Conservation (phyloP, 2,797 vertebrate species). For the Chelon labrosus region DNA sequence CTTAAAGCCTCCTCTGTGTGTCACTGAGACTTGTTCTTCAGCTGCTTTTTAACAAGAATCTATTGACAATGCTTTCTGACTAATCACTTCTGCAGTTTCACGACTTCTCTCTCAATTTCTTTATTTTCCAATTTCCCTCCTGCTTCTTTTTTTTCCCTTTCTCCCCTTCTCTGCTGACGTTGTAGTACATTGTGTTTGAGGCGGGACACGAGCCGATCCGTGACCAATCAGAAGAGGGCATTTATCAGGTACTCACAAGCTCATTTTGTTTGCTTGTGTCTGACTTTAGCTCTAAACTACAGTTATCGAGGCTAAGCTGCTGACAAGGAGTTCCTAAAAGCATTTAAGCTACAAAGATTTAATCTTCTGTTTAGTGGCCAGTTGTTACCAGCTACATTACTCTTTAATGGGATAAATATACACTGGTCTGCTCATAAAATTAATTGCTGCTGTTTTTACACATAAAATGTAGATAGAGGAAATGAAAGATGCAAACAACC, state of each 20-base stretch:
- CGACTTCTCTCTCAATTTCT: slow-evolving; percentile 82
- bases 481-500: slow-evolving; percentile 37
- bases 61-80: slow-evolving; percentile 79
- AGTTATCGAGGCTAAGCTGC: slow-evolving; percentile 19
- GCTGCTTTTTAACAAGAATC: slow-evolving; percentile 53
- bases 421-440: slow-evolving; percentile 25
- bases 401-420: slow-evolving; percentile 35
- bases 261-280: slow-evolving; percentile 68
- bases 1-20: slow-evolving; percentile 36
- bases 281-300: slow-evolving; percentile 30
- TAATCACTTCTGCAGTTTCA: slow-evolving; percentile 85
- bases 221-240: slow-evolving; percentile 99
- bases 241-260: slow-evolving; percentile 97
- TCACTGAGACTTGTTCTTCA: slow-evolving; percentile 44
- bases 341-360: slow-evolving; percentile 34
- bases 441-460: slow-evolving; percentile 30
- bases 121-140: slow-evolving; percentile 85
- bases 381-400: slow-evolving; percentile 20
- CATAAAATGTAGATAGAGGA: slow-evolving; percentile 38
- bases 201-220: slow-evolving; percentile 99
- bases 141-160: slow-evolving; percentile 73
- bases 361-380: slow-evolving; percentile 28
- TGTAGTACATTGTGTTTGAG: slow-evolving; percentile 99
- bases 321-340: slow-evolving; percentile 24
- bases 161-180: slow-evolving; percentile 87